A percentile compares a stretch with the other conserved stretches of the same genome.
Evolutionary conservation across 2,797 vertebrate species (phyloP).

Genomic region (Sebastes cheni): DNA sequence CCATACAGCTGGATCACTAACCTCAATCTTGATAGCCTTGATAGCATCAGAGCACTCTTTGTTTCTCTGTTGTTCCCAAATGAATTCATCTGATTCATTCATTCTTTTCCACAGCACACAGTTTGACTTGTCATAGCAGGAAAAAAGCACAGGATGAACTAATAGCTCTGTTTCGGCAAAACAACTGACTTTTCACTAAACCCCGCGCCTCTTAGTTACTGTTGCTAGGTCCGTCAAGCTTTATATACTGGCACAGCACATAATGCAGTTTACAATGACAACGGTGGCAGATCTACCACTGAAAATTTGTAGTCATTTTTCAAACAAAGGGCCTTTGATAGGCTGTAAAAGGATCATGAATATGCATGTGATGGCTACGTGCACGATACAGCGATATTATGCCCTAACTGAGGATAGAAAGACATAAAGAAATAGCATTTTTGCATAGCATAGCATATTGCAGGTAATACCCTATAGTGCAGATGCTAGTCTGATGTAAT

Average conservation of each 20-base stretch:
- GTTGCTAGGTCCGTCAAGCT: neutral
- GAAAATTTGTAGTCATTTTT: rapidly evolving
- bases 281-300: too few relatives aligned
- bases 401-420: too few relatives aligned
- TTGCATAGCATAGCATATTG: too few relatives aligned
- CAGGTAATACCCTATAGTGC: too few relatives aligned
- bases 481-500: neutral
- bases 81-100: neutral
- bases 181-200: neutral
- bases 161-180: neutral
- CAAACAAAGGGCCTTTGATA: too few relatives aligned
- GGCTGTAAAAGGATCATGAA: too few relatives aligned
- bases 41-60: neutral
- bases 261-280: too few relatives aligned
- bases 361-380: too few relatives aligned
- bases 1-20: neutral
- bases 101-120: neutral
- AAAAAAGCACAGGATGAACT: neutral
- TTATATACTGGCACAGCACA: neutral
- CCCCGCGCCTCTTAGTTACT: neutral
- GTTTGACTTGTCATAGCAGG: neutral
- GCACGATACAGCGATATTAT: too few relatives aligned
- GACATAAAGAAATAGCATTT: too few relatives aligned
- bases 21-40: neutral
- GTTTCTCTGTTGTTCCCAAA: neutral